Conservation (phyloP, 1,140 invertebrate species). For the Aphelinus certus region DNA sequence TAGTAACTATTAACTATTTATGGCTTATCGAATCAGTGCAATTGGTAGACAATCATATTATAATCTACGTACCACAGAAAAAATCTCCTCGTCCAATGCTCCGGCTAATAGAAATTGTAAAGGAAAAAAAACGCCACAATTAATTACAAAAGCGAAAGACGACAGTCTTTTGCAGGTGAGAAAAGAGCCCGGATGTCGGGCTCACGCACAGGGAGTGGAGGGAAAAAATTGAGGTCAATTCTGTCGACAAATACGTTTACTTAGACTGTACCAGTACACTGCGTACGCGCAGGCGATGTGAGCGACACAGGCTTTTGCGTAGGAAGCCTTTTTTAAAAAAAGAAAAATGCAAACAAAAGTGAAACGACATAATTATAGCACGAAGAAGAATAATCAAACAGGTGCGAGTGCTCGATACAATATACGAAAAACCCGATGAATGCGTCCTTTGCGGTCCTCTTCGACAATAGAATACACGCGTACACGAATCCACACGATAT, state of each 20-base stretch:
- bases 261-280: conserved; percentile 40
- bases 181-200: neutral
- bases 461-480: conserved; percentile 5
- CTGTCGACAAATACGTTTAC: conserved; percentile 48
- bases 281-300: conserved; percentile 30
- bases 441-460: conserved; percentile 28
- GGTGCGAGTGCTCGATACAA: neutral
- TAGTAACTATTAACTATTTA: conserved; percentile 14
- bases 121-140: neutral
- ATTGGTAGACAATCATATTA: conserved; percentile 13
- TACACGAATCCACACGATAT: neutral
- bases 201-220: neutral
- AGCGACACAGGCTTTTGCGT: conserved; percentile 13
- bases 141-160: neutral
- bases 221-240: conserved; percentile 47
- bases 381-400: too few relatives aligned
- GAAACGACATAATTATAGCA: neutral
- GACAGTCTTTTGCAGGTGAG: neutral
- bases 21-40: conserved; percentile 5
- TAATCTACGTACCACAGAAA: neutral
- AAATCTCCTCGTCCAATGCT: neutral
- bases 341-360: conserved; percentile 14
- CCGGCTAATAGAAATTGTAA: neutral
- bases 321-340: conserved; percentile 27
- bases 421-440: neutral